Evolutionary conservation across 1,140 invertebrate genomes (phyloP), one percentile per base, ranked within the genome.

Genomic region (Eulimnadia texana): DNA sequence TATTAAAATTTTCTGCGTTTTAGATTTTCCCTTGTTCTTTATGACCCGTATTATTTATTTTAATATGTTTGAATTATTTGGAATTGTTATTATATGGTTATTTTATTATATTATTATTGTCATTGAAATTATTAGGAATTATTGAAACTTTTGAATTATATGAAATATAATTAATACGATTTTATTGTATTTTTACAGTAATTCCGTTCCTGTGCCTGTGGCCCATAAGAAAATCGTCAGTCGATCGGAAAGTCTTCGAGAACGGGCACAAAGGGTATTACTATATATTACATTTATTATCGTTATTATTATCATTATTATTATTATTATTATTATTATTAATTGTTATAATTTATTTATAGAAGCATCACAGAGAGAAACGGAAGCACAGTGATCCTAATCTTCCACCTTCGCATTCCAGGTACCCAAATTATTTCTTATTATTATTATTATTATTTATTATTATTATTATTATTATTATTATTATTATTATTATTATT

Each of bases 321-420:
- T 3, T 27, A 20, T 29, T 13, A 33, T 19, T 29, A 29, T 24
- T 29, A 22, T 2, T 58, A 25, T 50, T 24, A 27, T 53, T 29
- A 13, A 61, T 9, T 53, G 50, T 22, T 20, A 23, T 49, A 52
- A 28, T 61, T 47, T 29, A 60, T 47, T 58, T 80, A n/a, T 75
- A 82, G 78, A 74, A 81, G 65, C 81, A 82, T 67, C 71, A 81
- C 64, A 76, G 82, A 65, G 83, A 83, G 70, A 80, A 80, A 64
- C 76, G 82, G 67, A 85, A 85, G 73, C 84, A 82, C 52, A 84
- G 82, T 66, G 83, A 85, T 73, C 83, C 83, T 13, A 85, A 83
- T 74, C 77, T 85, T 63, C 66, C 66, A 61, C 68, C 68, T 51
- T 84, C 83, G 47, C 83, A 83, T 75, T 80, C 79, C 67, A 82